These are phyloP conservation scores for Tanypteryx hageni DNA, from an alignment of 2,888 invertebrate genomes.

Conservation along the genomic window DNA sequence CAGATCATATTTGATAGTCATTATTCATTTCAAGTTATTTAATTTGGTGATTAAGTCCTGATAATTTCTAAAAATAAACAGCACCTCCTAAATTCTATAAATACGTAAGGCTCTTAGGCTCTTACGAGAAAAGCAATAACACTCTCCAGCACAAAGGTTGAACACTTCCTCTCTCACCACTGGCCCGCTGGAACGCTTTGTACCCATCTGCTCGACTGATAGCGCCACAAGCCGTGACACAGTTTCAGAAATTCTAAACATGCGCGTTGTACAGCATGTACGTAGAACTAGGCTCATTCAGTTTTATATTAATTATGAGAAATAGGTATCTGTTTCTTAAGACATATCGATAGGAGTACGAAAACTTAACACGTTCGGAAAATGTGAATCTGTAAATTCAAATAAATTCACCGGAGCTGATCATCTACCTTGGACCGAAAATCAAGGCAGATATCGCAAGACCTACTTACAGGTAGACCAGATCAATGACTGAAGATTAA, in stretches of 20 bases:
- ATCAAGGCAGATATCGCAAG: conserved; percentile 44
- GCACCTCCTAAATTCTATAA: no score
- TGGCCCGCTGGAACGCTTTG: background rate
- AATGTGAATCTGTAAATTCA: conserved; percentile 30
- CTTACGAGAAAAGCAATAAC: no score
- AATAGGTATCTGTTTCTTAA: conserved; percentile 42
- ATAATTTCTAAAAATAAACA: no score
- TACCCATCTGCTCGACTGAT: conserved; percentile 45
- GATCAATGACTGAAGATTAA: conserved; percentile 61
- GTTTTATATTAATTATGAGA: conserved; percentile 61
- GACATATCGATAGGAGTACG: conserved; percentile 47
- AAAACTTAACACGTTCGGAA: conserved; percentile 20
- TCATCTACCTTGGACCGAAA: conserved; percentile 40
- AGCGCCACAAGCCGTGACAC: conserved; percentile 63
- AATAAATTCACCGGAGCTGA: conserved; percentile 38
- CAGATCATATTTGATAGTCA: no score
- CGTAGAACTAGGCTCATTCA: conserved; percentile 52
- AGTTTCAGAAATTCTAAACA: conserved; percentile 61
- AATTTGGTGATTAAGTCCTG: no score
- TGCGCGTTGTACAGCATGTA: conserved; percentile 62
- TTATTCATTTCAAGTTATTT: no score
- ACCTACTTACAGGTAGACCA: conserved; percentile 64
- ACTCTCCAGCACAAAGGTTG: no score
- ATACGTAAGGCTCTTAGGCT: no score
- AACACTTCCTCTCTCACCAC: background rate